A percentile compares a stretch with the other conserved stretches of the same genome.
phyloP scores from a whole-genome alignment of 2,797 vertebrate genomes.

The Basileuterus tristriatus region DNA sequence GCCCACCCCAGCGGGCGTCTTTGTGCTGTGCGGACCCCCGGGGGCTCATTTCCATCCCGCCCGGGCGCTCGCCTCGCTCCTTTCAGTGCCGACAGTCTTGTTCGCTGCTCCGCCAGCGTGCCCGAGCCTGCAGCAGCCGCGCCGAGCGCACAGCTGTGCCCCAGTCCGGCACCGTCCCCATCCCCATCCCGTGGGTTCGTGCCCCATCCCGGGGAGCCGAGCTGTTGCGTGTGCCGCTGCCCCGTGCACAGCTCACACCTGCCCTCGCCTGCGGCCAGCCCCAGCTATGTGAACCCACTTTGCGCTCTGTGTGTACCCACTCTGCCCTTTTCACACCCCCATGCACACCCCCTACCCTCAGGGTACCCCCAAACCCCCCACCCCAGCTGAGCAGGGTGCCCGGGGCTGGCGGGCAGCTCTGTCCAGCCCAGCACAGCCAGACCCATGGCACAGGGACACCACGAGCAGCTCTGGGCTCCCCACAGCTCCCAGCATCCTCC shows the following conservation, averaged over 20 bases:
- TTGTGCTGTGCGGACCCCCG: conserved; percentile 36
- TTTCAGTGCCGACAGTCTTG: neutral
- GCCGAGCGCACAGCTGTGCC: neutral
- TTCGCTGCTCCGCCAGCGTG: fast-evolving
- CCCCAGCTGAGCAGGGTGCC: neutral
- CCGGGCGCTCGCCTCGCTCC: neutral
- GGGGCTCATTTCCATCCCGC: conserved; percentile 67
- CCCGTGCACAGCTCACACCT: neutral
- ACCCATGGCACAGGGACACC: fast-evolving
- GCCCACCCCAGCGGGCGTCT: conserved; percentile 62
- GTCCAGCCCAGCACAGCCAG: neutral
- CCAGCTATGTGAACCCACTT: fast-evolving
- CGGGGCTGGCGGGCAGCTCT: neutral
- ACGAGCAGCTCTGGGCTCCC: neutral
- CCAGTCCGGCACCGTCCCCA: fast-evolving
- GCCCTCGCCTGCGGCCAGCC: neutral
- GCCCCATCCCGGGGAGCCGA: neutral
- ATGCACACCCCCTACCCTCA: fast-evolving
- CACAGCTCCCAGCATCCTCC: neutral
- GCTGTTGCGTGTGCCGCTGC: fast-evolving
- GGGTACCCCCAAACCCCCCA: neutral
- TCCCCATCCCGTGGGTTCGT: neutral
- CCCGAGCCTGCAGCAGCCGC: neutral
- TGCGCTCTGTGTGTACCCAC: fast-evolving
- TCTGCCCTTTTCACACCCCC: too few species aligned